Evolutionary conservation across 2,888 invertebrate species (phyloP).

Genomic region (Horisme vitalbata): DNA sequence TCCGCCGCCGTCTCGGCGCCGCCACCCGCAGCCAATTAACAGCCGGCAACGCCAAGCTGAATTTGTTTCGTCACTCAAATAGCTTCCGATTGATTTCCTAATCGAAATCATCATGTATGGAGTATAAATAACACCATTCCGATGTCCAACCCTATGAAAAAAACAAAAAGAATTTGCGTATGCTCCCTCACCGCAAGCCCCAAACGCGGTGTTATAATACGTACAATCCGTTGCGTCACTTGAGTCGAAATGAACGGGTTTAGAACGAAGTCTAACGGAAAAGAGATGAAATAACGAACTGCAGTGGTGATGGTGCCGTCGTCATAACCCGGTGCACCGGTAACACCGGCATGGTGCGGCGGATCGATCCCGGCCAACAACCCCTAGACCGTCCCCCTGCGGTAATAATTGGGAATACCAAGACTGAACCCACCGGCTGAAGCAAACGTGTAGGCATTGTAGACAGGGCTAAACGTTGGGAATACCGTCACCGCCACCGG

Average conservation of each 20-base stretch:
- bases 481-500: constrained; percentile 68
- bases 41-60: constrained; percentile 75
- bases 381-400: constrained; percentile 69
- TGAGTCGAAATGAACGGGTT: constrained; percentile 25
- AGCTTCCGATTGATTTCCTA: constrained; percentile 80
- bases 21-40: constrained; percentile 82
- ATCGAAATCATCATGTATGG: constrained; percentile 50
- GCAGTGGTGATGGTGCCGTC: constrained; percentile 61
- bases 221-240: constrained; percentile 28
- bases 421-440: constrained; percentile 51
- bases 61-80: constrained; percentile 77
- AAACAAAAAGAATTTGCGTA: constrained; percentile 8
- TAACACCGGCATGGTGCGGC: constrained; percentile 62
- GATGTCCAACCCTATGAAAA: constrained; percentile 27
- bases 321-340: constrained; percentile 73
- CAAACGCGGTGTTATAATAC: constrained; percentile 14
- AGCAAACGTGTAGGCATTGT: constrained; percentile 39
- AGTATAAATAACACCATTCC: constrained; percentile 39
- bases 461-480: constrained; percentile 49
- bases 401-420: constrained; percentile 78
- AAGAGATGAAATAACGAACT: constrained; percentile 42
- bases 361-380: constrained; percentile 79
- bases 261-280: constrained; percentile 35
- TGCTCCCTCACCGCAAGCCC: constrained; percentile 11
- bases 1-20: constrained; percentile 82